A percentile compares a stretch with the other conserved stretches of the same genome.
Evolutionary conservation across 2,113 vertebrate genomes (phyloP).

Genomic region (Redunca redunca): DNA sequence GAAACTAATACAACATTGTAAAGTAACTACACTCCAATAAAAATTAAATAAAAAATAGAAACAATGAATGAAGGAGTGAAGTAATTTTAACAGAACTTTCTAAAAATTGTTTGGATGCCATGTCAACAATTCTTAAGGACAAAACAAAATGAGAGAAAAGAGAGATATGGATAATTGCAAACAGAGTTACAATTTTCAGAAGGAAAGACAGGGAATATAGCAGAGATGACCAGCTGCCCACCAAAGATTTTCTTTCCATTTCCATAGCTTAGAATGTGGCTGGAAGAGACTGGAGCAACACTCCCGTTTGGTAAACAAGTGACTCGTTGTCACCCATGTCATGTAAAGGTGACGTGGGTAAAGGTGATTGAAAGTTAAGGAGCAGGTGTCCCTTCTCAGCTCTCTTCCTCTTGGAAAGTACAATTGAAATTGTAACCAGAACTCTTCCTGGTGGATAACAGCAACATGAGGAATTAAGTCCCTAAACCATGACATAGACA

Average conservation of each 20-base stretch:
- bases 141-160: neutral
- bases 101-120: neutral
- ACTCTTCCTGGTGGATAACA: neutral
- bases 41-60: neutral
- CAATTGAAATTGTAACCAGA: too few species aligned
- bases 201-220: neutral
- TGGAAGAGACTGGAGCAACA: neutral
- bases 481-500: neutral
- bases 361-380: neutral
- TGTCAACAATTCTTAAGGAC: neutral
- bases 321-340: neutral
- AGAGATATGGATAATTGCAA: neutral
- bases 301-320: neutral
- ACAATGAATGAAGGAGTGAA: neutral
- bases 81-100: neutral
- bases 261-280: neutral
- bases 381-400: neutral
- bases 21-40: neutral
- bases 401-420: neutral
- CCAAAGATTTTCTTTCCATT: neutral
- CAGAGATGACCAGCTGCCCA: neutral
- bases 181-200: neutral
- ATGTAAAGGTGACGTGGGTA: neutral
- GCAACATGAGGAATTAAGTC: neutral
- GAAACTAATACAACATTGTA: neutral